Evolutionary conservation across 1,140 invertebrate genomes (phyloP).

Genomic region (Orius insidiosus): DNA sequence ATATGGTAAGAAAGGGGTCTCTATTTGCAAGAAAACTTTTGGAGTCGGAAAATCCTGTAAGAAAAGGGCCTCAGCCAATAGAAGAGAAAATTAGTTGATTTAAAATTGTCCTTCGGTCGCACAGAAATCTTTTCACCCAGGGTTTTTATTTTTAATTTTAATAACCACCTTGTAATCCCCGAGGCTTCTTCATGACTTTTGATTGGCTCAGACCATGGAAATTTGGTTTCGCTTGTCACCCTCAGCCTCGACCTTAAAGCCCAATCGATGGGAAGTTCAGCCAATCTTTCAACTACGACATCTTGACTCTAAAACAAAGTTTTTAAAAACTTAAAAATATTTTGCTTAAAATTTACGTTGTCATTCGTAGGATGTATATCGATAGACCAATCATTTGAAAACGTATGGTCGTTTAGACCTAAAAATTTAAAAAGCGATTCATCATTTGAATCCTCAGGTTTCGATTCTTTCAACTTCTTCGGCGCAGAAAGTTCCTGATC

Average conservation of each 20-base stretch:
- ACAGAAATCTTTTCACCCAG: too few species aligned
- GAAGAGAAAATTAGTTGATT: too few species aligned
- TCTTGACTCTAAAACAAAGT: not conserved
- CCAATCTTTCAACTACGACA: not conserved
- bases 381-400: too few species aligned
- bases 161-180: conserved; percentile 57
- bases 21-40: too few species aligned
- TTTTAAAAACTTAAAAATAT: not conserved
- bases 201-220: conserved; percentile 59
- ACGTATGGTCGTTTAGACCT: not conserved
- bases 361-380: conserved; percentile 19
- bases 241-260: conserved; percentile 65
- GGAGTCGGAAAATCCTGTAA: too few species aligned
- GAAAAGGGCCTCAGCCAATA: too few species aligned
- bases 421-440: conserved; percentile 10
- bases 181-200: conserved; percentile 81
- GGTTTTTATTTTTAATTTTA: too few species aligned
- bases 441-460: conserved; percentile 6
- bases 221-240: conserved; percentile 62
- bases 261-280: conserved; percentile 63
- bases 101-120: too few species aligned
- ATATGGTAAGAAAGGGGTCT: too few species aligned
- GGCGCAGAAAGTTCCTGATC: too few species aligned
- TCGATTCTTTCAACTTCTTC: too few species aligned
- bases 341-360: not conserved